Conservation (phyloP, 2,113 vertebrate genomes). For the Chiloscyllium plagiosum region DNA sequence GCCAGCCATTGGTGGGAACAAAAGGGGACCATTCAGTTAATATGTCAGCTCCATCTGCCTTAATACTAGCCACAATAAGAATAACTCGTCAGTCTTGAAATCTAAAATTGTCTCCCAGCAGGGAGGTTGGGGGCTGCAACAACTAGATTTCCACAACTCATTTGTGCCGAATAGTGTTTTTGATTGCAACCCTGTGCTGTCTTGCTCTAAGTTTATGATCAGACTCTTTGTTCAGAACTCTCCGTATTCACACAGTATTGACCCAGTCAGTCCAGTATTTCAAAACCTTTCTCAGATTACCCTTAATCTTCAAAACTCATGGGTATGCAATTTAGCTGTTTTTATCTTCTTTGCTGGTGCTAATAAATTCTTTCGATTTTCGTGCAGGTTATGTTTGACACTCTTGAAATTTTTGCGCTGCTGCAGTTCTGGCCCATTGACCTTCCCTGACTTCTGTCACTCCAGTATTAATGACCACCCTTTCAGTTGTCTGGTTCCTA, state of each 20-base stretch:
- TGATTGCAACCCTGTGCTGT: not conserved
- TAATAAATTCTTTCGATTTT: not conserved
- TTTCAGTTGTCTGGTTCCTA: not conserved
- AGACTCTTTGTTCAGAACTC: not conserved
- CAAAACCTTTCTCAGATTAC: not conserved
- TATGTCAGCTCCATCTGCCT: too few species aligned
- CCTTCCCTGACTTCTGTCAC: not conserved
- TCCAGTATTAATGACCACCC: not conserved
- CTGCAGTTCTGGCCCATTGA: not conserved
- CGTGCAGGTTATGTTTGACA: not conserved
- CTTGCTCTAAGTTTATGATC: not conserved
- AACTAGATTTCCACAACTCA: not conserved
- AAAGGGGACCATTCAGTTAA: too few species aligned
- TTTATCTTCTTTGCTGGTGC: not conserved
- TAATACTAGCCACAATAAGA: too few species aligned
- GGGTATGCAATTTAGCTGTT: not conserved
- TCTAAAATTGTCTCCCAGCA: too few species aligned
- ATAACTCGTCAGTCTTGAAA: too few species aligned
- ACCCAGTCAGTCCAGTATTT: not conserved
- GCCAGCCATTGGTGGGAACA: too few species aligned
- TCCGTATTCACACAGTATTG: not conserved
- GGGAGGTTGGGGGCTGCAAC: too few species aligned
- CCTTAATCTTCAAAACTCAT: not conserved
- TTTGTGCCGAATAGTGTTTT: not conserved
- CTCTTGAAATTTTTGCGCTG: not conserved